Conservation (phyloP, 2,797 vertebrate genomes). For the Acridotheres tristis region DNA sequence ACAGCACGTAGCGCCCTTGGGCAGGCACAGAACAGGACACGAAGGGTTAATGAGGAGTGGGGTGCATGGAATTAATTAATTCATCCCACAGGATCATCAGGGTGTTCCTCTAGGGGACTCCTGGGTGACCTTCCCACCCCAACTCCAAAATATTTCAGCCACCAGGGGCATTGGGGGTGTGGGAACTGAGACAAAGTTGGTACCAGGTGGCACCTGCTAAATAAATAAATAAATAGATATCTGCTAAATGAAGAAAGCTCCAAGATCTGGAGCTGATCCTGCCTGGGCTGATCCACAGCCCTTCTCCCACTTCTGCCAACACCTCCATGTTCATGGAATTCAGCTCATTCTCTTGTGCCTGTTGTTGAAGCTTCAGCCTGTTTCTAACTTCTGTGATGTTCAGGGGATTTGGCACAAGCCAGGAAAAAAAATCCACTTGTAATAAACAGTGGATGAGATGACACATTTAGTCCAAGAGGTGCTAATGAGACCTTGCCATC, state of each 20-base stretch:
- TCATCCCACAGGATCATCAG: background rate
- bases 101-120: background rate
- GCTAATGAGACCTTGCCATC: background rate
- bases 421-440: background rate
- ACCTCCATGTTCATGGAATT: background rate
- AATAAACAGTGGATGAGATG: background rate
- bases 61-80: background rate
- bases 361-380: background rate
- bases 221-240: background rate
- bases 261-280: background rate
- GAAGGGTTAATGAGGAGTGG: background rate
- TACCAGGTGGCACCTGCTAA: background rate
- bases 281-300: background rate
- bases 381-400: background rate
- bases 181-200: background rate
- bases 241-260: background rate
- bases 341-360: background rate
- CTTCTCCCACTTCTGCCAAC: background rate
- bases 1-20: conserved; percentile 86
- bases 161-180: background rate
- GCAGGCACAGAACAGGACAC: background rate
- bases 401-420: background rate
- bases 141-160: background rate
- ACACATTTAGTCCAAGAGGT: background rate
- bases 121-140: background rate